Evolutionary conservation across 2,888 invertebrate species (phyloP).

Genomic region (Eupithecia insigniata): DNA sequence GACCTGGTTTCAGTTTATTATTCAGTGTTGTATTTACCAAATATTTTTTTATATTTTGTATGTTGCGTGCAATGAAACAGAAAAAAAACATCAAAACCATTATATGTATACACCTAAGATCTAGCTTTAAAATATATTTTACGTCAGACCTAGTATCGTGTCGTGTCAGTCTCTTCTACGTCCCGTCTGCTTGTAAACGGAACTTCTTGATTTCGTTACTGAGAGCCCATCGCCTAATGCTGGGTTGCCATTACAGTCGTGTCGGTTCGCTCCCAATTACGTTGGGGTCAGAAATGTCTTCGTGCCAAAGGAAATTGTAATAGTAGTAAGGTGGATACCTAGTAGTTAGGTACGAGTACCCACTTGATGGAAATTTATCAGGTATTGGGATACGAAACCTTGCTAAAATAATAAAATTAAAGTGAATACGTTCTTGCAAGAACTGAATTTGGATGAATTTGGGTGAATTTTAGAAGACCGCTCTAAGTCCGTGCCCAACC

Average conservation of each 20-base stretch:
- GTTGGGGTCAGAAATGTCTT: constrained; percentile 42
- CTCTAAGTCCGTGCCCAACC: too few relatives aligned
- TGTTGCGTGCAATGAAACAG: background rate
- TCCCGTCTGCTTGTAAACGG: background rate
- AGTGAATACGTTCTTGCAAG: background rate
- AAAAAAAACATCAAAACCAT: background rate
- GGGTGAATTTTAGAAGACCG: background rate
- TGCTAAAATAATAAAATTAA: background rate
- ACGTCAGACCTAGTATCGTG: background rate
- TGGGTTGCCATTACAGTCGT: constrained; percentile 34
- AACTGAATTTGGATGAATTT: background rate
- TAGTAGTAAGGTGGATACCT: constrained; percentile 22
- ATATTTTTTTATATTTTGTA: too few relatives aligned
- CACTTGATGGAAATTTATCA: constrained; percentile 11
- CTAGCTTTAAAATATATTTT: background rate
- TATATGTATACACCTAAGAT: background rate
- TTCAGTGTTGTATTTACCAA: too few relatives aligned
- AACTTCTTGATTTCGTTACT: constrained; percentile 28
- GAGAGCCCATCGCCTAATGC: constrained; percentile 19
- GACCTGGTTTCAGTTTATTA: too few relatives aligned
- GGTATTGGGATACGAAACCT: background rate
- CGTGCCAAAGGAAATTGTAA: constrained; percentile 39
- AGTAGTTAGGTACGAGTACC: background rate
- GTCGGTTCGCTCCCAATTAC: constrained; percentile 37
- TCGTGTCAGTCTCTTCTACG: background rate